Evolutionary conservation across 2,888 invertebrate species (phyloP).

Genomic region (Heteromyza rotundicornis): DNA sequence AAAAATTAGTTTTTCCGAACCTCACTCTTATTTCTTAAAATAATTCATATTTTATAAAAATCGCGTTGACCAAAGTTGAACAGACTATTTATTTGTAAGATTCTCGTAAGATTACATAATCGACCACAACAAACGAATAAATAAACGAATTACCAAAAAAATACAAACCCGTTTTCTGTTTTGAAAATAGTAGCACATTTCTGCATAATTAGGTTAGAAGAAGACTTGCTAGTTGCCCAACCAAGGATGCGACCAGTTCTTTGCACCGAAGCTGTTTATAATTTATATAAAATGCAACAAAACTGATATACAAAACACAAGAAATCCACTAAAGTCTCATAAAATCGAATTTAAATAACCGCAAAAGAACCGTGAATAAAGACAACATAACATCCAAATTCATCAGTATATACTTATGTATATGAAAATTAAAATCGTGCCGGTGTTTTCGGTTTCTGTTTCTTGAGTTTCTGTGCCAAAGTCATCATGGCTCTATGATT

Average conservation of each 20-base stretch:
- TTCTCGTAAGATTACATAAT: neutral
- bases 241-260: neutral
- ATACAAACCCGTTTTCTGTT: neutral
- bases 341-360: neutral
- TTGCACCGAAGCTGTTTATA: neutral
- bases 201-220: neutral
- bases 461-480: constrained; percentile 19
- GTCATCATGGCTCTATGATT: constrained; percentile 2
- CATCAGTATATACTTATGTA: no score
- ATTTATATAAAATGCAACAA: neutral
- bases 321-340: constrained; percentile 10
- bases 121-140: no score
- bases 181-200: neutral
- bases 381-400: neutral
- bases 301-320: neutral
- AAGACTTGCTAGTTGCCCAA: neutral
- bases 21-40: no score
- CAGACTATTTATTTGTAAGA: no score
- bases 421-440: neutral
- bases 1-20: no score
- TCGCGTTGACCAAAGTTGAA: no score
- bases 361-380: constrained; percentile 17
- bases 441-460: neutral
- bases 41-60: no score
- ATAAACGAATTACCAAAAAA: no score